These are phyloP conservation scores for Pseudopipra pipra DNA, from an alignment of 2,113 vertebrate genomes.

Conservation along the genomic window DNA sequence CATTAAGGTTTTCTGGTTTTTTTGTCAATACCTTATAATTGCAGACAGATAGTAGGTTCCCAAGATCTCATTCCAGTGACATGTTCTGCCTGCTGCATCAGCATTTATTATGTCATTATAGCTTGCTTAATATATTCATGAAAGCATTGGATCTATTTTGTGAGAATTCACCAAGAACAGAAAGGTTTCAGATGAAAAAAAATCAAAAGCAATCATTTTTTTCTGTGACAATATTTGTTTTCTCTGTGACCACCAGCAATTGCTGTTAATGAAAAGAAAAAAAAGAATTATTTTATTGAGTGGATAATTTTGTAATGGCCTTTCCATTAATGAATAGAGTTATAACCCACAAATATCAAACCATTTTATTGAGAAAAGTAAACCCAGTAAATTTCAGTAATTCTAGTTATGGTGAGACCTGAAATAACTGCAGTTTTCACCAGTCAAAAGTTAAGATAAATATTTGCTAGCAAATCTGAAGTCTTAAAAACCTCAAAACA, in stretches of 20 bases:
- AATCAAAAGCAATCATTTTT: neutral
- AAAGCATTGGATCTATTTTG: neutral
- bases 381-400: neutral
- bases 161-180: neutral
- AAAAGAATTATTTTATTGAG: neutral
- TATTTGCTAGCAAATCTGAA: neutral
- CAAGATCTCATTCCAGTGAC: neutral
- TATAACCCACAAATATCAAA: neutral
- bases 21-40: neutral
- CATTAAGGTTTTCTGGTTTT: neutral
- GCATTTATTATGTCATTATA: neutral
- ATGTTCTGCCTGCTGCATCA: neutral
- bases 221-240: neutral
- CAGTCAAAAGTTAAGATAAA: neutral
- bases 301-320: neutral
- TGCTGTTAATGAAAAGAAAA: no score
- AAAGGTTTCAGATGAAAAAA: neutral
- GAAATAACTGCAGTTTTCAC: neutral
- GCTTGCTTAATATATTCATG: neutral
- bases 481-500: neutral
- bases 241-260: neutral
- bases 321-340: neutral
- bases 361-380: neutral
- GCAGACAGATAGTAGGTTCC: neutral
- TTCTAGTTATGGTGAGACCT: neutral